Evolutionary conservation across 2,888 invertebrate genomes (phyloP).

Genomic region (Cataglyphis altisquamis): DNA sequence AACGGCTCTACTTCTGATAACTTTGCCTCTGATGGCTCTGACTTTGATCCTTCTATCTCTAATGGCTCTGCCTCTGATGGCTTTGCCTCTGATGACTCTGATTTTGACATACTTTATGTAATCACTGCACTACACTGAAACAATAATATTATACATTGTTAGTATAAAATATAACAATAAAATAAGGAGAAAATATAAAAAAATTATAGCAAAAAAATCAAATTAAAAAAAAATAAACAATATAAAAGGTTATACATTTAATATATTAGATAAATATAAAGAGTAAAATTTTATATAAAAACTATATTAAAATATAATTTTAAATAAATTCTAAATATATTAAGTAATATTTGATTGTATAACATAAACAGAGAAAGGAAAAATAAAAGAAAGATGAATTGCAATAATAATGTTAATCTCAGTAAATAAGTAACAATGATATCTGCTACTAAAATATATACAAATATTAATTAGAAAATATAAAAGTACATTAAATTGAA

Average conservation of each 20-base stretch:
- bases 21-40: constrained; percentile 84
- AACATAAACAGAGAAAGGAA: not conserved
- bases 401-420: not conserved
- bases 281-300: not conserved
- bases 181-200: not conserved
- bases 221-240: not conserved
- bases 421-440: not conserved
- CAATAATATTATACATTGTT: constrained; percentile 21
- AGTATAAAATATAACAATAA: not conserved
- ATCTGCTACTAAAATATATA: not conserved
- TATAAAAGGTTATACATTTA: not conserved
- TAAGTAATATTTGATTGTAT: not conserved
- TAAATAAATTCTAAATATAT: not conserved
- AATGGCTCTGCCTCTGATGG: constrained; percentile 89
- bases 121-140: constrained; percentile 50
- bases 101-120: constrained; percentile 79
- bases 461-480: not conserved
- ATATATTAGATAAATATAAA: not conserved
- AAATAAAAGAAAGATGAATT: not conserved
- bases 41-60: constrained; percentile 89
- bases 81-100: constrained; percentile 89
- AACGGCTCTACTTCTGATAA: constrained; percentile 89
- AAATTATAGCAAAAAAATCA: not conserved
- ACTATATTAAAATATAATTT: not conserved
- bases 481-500: not conserved